phyloP scores from a whole-genome alignment of 2,797 vertebrate species.

The Atherinosoma microstoma region DNA sequence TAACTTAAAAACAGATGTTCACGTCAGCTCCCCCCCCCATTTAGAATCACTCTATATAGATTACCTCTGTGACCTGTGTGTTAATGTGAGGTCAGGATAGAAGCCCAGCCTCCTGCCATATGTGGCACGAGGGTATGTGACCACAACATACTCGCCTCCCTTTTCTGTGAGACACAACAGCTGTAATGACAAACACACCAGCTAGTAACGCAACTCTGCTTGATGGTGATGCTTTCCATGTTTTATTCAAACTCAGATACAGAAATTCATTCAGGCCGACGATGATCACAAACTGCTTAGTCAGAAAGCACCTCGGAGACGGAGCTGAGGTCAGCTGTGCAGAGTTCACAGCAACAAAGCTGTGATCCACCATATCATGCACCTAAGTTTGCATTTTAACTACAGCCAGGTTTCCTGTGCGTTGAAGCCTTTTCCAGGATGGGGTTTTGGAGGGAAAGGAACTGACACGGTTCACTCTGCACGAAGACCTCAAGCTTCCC shows the following conservation, averaged over 20 bases:
- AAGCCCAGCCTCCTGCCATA: conserved; percentile 35
- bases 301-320: conserved; percentile 9
- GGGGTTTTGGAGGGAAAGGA: conserved; percentile 60
- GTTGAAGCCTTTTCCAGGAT: conserved; percentile 47
- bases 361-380: conserved; percentile 23
- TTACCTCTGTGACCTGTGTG: conserved; percentile 52
- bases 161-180: conserved; percentile 26
- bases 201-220: conserved; percentile 36
- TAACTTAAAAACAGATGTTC: conserved; percentile 48
- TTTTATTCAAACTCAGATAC: conserved; percentile 56
- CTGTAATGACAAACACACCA: conserved; percentile 44
- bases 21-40: conserved; percentile 25
- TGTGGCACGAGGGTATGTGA: conserved; percentile 11
- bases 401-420: conserved; percentile 50
- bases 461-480: conserved; percentile 9
- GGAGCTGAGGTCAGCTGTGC: conserved; percentile 39
- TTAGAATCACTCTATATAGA: conserved; percentile 27
- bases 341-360: conserved; percentile 30
- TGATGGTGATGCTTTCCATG: conserved; percentile 46
- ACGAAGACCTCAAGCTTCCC: background rate
- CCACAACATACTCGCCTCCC: background rate
- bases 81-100: conserved; percentile 34
- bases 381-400: conserved; percentile 45
- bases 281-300: conserved; percentile 4
- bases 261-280: conserved; percentile 5